Evolutionary conservation across 2,113 vertebrate species (phyloP).

Genomic region (Anarhynchus alexandrinus): DNA sequence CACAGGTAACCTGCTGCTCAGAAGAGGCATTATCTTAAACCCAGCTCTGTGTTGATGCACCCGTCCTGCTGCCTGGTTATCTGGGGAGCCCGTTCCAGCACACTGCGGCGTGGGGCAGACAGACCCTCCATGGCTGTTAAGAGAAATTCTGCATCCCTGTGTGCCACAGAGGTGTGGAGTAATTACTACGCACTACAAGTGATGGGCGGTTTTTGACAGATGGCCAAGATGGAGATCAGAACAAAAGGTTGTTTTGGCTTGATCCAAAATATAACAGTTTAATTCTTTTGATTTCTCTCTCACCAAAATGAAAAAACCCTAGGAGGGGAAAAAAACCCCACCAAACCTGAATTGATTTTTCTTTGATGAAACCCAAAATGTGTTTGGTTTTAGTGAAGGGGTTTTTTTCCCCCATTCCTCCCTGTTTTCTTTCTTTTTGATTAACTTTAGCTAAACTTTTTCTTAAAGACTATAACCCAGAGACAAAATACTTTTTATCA

Average conservation of each 20-base stretch:
- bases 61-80: background rate
- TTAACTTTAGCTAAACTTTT: background rate
- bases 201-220: background rate
- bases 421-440: background rate
- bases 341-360: background rate
- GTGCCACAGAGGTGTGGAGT: background rate
- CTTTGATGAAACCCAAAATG: background rate
- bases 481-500: background rate
- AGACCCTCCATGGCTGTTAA: accelerated
- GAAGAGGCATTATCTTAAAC: background rate
- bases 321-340: background rate
- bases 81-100: background rate
- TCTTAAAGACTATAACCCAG: background rate
- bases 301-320: background rate
- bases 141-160: background rate
- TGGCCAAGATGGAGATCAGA: background rate
- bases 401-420: background rate
- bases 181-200: background rate
- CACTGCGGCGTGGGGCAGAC: background rate
- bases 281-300: background rate
- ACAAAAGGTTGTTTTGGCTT: background rate
- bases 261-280: background rate
- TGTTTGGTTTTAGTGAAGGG: background rate
- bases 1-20: background rate
- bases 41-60: background rate